Evolutionary conservation across 2,888 invertebrate species (phyloP).

Genomic region (Ophion ellenae): DNA sequence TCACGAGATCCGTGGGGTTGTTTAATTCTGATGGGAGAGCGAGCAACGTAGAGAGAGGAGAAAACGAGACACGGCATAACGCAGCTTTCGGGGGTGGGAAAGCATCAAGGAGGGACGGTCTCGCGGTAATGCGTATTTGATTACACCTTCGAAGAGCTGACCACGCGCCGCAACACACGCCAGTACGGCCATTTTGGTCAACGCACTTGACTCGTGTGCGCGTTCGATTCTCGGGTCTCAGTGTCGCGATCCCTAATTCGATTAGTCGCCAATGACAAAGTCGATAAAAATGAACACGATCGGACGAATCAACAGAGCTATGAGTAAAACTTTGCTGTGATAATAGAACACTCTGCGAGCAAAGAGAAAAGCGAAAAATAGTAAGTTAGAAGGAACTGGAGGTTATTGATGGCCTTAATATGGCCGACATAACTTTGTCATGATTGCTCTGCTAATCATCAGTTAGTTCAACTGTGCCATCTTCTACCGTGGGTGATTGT

Average conservation of each 20-base stretch:
- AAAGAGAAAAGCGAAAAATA: neutral
- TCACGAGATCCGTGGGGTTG: constrained; percentile 56
- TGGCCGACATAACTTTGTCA: neutral
- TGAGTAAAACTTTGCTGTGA: neutral
- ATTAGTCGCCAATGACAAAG: constrained; percentile 42
- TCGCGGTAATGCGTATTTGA: constrained; percentile 81
- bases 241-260: constrained; percentile 28
- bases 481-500: neutral
- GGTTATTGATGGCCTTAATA: neutral
- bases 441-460: neutral
- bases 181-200: constrained; percentile 74
- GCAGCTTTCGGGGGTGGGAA: constrained; percentile 65
- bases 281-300: neutral
- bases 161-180: constrained; percentile 48
- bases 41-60: constrained; percentile 22
- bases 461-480: neutral
- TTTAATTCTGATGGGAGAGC: constrained; percentile 51
- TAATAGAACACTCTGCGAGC: neutral
- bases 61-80: constrained; percentile 55
- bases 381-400: neutral
- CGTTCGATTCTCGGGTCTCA: constrained; percentile 14
- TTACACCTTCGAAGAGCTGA: constrained; percentile 74
- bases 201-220: constrained; percentile 61
- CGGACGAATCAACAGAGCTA: neutral
- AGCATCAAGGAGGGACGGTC: constrained; percentile 65